phyloP scores from a whole-genome alignment of 2,113 vertebrate genomes.

The Phyllopteryx taeniolatus region DNA sequence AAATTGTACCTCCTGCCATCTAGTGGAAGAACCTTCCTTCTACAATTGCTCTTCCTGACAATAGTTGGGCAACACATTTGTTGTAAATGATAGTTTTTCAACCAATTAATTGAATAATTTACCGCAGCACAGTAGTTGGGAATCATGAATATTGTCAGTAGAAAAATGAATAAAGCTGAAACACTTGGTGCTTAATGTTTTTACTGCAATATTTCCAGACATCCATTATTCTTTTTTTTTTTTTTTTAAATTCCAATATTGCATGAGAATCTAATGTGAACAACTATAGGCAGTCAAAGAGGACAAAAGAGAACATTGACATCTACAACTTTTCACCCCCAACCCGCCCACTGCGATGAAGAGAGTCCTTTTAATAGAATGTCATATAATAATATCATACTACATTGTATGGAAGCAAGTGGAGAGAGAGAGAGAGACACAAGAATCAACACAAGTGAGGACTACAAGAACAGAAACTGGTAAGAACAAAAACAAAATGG shows the following conservation, averaged over 20 bases:
- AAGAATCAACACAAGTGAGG: constrained; percentile 30
- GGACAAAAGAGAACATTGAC: constrained; percentile 49
- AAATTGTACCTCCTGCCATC: no score
- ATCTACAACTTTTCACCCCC: constrained; percentile 41
- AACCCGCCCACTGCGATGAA: constrained; percentile 46
- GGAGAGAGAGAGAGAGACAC: constrained; percentile 63
- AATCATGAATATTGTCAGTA: no score
- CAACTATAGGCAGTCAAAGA: constrained; percentile 53
- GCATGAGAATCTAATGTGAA: constrained; percentile 66
- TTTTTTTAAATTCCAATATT: constrained; percentile 69
- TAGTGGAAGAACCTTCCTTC: no score
- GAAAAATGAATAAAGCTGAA: not conserved
- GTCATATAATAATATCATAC: constrained; percentile 53
- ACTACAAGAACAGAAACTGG: not conserved
- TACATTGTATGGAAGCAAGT: constrained; percentile 66
- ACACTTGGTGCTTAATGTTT: constrained; percentile 54
- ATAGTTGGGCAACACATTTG: not conserved
- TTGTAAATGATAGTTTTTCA: not conserved
- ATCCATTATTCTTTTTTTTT: constrained; percentile 62
- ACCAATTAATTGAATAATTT: not conserved
- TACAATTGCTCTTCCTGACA: no score
- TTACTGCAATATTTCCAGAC: constrained; percentile 79
- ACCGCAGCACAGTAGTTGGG: no score
- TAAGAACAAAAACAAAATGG: constrained; percentile 2
- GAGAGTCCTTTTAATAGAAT: constrained; percentile 13